phyloP scores from a whole-genome alignment of 2,888 invertebrate genomes.

The Folsomia candida region DNA sequence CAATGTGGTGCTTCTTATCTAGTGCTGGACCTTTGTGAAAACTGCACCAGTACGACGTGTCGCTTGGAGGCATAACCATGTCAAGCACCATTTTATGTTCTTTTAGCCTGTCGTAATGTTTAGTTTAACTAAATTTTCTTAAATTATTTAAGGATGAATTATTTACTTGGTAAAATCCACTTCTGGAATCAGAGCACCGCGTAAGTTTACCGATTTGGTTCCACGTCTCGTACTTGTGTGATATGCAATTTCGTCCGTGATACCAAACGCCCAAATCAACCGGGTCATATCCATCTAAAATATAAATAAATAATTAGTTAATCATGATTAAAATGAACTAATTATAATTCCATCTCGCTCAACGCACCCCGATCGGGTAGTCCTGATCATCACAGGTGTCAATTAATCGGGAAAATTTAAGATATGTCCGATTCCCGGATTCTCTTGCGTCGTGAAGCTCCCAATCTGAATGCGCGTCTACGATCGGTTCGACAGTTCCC shows the following conservation, averaged over 20 bases:
- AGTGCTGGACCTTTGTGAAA: conserved; percentile 14
- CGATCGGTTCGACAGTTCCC: no score
- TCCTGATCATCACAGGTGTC: no score
- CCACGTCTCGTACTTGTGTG: background rate
- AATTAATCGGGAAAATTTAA: conserved; percentile 15
- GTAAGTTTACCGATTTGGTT: conserved; percentile 3
- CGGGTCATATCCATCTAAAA: conserved; percentile 10
- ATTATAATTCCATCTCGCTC: no score
- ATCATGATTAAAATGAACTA: no score
- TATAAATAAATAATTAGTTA: no score
- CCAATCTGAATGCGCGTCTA: conserved; percentile 20
- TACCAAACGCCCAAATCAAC: no score
- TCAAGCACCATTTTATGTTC: background rate
- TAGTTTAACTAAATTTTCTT: background rate
- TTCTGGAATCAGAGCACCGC: background rate
- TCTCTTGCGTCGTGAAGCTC: conserved; percentile 24
- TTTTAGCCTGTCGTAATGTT: background rate
- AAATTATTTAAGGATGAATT: background rate
- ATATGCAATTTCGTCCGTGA: background rate
- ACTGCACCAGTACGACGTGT: conserved; percentile 27
- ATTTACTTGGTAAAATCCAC: background rate
- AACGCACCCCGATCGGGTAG: no score
- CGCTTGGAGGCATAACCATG: conserved; percentile 22
- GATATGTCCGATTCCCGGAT: conserved; percentile 22
- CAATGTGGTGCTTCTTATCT: conserved; percentile 5